Percentiles rank a stretch among this genome's conserved stretches.
Evolutionary conservation across 2,888 invertebrate species (phyloP).

Genomic region (Caradrina clavipalpis): DNA sequence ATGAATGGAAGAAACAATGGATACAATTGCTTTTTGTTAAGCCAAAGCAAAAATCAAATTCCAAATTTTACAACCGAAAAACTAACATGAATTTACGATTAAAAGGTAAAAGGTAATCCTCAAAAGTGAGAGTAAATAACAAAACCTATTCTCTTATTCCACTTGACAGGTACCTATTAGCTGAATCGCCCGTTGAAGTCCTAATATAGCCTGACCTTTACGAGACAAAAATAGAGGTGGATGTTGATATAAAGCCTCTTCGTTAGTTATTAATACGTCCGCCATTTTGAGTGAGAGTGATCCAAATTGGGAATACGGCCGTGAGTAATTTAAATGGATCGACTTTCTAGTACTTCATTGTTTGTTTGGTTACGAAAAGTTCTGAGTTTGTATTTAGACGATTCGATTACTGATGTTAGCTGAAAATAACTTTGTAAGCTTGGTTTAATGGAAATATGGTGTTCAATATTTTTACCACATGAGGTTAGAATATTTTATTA

Average conservation of each 20-base stretch:
- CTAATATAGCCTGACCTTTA: conserved; percentile 49
- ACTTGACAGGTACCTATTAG: conserved; percentile 21
- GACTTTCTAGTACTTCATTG: not conserved
- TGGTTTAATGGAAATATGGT: no score
- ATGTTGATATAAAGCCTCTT: conserved; percentile 6
- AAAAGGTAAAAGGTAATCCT: not conserved
- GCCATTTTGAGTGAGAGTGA: conserved; percentile 34
- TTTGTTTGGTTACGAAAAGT: not conserved
- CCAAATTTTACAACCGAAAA: no score
- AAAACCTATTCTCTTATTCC: conserved; percentile 9
- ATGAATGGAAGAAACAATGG: no score
- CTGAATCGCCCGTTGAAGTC: conserved; percentile 12
- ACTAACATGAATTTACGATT: no score
- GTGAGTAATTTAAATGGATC: conserved; percentile 28
- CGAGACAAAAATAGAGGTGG: conserved; percentile 37
- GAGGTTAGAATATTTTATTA: no score
- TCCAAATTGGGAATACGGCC: conserved; percentile 5
- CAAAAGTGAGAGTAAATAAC: not conserved
- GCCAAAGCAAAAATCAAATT: no score
- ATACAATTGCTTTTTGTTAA: no score
- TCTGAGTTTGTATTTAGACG: not conserved
- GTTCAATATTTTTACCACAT: no score
- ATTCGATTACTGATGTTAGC: not conserved
- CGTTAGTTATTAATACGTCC: conserved; percentile 39
- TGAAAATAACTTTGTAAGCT: not conserved